Conservation (phyloP, 1,140 invertebrate species). For the Euwallacea similis region DNA sequence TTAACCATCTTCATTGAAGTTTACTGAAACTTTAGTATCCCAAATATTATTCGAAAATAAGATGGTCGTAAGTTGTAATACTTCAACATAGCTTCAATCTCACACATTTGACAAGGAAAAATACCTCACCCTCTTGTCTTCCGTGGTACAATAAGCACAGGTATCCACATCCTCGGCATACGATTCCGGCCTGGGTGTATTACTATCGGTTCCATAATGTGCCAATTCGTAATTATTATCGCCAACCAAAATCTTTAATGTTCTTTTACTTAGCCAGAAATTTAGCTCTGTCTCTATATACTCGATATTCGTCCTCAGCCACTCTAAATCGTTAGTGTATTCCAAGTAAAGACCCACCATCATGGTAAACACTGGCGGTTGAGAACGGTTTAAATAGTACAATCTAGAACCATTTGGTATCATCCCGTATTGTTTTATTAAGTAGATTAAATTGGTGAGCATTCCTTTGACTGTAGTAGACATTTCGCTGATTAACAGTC, state of each 20-base stretch:
- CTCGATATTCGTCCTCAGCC: slow-evolving; percentile 62
- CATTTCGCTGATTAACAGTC: slow-evolving; percentile 77
- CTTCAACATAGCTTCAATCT: background rate
- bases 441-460: slow-evolving; percentile 72
- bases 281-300: slow-evolving; percentile 70
- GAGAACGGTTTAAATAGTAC: slow-evolving; percentile 78
- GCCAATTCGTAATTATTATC: slow-evolving; percentile 61
- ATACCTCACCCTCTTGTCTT: slow-evolving; percentile 53
- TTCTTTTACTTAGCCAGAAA: slow-evolving; percentile 65
- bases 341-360: slow-evolving; percentile 76
- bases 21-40: background rate
- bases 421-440: slow-evolving; percentile 62
- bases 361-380: slow-evolving; percentile 77
- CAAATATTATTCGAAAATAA: no score
- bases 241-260: slow-evolving; percentile 58
- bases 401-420: slow-evolving; percentile 73
- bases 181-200: slow-evolving; percentile 77
- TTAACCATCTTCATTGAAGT: background rate
- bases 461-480: slow-evolving; percentile 70
- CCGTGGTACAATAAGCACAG: slow-evolving; percentile 45
- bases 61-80: background rate
- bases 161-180: slow-evolving; percentile 63
- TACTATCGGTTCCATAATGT: slow-evolving; percentile 62
- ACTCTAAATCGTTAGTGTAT: slow-evolving; percentile 66
- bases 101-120: background rate